These are phyloP conservation scores for Frankliniella fusca DNA, from an alignment of 2,888 invertebrate species.

Conservation along the genomic window DNA sequence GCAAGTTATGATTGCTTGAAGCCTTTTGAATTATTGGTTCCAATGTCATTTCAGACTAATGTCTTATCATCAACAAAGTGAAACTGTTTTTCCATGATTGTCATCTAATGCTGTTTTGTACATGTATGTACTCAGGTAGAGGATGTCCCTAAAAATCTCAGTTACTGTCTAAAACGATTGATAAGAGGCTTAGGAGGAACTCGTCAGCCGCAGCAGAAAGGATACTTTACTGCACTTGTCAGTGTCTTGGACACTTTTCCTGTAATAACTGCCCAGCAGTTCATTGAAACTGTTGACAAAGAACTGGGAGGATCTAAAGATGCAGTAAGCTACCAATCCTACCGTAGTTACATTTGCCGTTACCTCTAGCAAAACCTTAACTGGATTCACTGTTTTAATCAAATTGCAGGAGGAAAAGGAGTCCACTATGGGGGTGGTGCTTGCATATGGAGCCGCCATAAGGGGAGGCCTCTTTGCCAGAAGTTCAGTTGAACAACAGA, in stretches of 20 bases:
- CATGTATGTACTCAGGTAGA: background rate
- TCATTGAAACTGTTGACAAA: background rate
- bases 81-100: too few relatives aligned
- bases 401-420: background rate
- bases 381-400: background rate
- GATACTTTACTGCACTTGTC: background rate
- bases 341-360: background rate
- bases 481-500: background rate
- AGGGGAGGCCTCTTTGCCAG: background rate
- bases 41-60: too few relatives aligned
- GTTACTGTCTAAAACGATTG: conserved; percentile 63
- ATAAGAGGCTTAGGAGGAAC: conserved; percentile 66
- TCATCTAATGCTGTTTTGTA: background rate
- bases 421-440: background rate
- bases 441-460: background rate
- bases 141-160: conserved; percentile 52
- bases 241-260: background rate
- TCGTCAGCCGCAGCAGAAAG: background rate
- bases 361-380: background rate
- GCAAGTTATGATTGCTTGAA: too few relatives aligned
- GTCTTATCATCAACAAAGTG: too few relatives aligned
- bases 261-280: background rate
- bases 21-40: too few relatives aligned
- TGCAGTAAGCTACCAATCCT: too few relatives aligned
- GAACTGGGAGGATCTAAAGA: background rate